phyloP scores from a whole-genome alignment of 1,140 invertebrate species.

The Arion vulgaris region DNA sequence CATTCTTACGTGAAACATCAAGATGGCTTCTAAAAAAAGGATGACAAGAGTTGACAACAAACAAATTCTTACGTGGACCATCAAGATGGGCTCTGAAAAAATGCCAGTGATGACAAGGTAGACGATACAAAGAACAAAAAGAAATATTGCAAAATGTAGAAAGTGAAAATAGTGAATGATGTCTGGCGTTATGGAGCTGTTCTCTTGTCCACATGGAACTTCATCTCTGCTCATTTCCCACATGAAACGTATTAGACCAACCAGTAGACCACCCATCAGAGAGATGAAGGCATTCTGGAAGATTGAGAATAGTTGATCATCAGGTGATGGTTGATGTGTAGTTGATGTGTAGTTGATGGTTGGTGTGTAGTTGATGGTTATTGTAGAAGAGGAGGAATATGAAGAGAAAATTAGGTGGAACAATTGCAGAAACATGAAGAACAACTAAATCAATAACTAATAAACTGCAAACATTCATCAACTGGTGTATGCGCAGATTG shows the following conservation, averaged over 20 bases:
- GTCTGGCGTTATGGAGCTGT: not conserved
- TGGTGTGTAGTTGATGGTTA: not conserved
- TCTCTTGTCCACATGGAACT: not conserved
- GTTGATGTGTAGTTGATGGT: not conserved
- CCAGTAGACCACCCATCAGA: not conserved
- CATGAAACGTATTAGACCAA: not conserved
- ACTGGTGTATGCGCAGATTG: too few relatives aligned
- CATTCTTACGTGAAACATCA: too few relatives aligned
- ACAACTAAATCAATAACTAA: too few relatives aligned
- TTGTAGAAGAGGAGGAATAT: too few relatives aligned
- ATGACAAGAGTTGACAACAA: too few relatives aligned
- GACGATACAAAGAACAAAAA: constrained; percentile 78
- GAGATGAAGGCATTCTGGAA: constrained; percentile 2
- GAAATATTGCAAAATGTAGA: constrained; percentile 55
- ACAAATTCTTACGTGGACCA: constrained; percentile 79
- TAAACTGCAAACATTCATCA: too few relatives aligned
- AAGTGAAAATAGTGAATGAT: constrained; percentile 54
- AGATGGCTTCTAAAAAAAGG: too few relatives aligned
- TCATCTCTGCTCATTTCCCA: not conserved
- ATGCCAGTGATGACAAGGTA: constrained; percentile 81
- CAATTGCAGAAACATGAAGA: too few relatives aligned
- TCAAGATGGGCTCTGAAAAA: constrained; percentile 79
- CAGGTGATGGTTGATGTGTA: not conserved
- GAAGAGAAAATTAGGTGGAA: too few relatives aligned
- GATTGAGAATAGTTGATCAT: not conserved